A percentile compares a stretch with the other conserved stretches of the same genome.
phyloP scores from a whole-genome alignment of 2,113 vertebrate species.

The Crotalus viridis region DNA sequence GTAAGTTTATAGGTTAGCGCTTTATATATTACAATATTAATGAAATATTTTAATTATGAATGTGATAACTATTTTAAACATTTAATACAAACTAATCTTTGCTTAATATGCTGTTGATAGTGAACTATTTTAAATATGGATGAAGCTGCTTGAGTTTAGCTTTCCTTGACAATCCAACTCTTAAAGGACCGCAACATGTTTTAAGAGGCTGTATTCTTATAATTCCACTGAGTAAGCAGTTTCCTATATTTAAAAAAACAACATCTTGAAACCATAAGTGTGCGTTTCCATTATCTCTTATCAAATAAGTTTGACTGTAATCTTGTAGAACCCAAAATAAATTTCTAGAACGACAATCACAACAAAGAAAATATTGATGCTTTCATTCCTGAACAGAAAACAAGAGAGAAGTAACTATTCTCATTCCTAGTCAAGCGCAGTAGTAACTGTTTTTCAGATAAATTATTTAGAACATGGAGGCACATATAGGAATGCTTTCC shows the following conservation, averaged over 20 bases:
- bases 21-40: constrained; percentile 34
- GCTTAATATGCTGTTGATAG: constrained; percentile 6
- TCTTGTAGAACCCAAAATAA: background rate
- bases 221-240: constrained; percentile 63
- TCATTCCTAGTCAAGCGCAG: background rate
- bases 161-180: constrained; percentile 88
- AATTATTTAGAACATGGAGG: background rate
- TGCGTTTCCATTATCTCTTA: background rate
- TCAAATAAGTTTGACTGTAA: background rate
- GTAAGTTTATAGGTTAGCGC: constrained; percentile 40
- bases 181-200: constrained; percentile 84
- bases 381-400: background rate
- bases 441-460: background rate
- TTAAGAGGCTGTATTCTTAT: constrained; percentile 83
- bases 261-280: constrained; percentile 12
- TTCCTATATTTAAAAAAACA: constrained; percentile 66
- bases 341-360: background rate
- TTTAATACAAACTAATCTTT: constrained; percentile 33
- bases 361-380: background rate
- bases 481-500: background rate
- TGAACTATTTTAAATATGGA: constrained; percentile 78
- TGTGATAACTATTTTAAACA: constrained; percentile 44
- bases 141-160: constrained; percentile 83
- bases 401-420: background rate
- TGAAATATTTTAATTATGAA: constrained; percentile 33